Conservation (phyloP, 1,140 invertebrate species). For the Drosophila ogumai region DNA sequence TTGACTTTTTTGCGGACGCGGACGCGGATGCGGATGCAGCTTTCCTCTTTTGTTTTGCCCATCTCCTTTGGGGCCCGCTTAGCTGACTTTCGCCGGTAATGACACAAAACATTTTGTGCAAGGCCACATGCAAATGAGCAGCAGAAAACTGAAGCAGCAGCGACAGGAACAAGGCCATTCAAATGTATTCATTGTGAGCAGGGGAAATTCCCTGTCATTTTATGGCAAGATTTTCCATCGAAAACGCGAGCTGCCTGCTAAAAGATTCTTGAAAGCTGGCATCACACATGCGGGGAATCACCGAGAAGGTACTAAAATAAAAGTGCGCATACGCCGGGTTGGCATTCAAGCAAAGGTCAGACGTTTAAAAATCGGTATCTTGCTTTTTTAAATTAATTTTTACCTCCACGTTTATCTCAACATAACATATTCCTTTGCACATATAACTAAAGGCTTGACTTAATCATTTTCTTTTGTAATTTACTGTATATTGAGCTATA, state of each 20-base stretch:
- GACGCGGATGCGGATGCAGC: slow-evolving; percentile 28
- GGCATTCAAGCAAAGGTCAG: slow-evolving; percentile 33
- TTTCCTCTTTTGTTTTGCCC: slow-evolving; percentile 31
- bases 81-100: slow-evolving; percentile 64
- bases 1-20: slow-evolving; percentile 59
- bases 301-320: slow-evolving; percentile 16
- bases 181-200: slow-evolving; percentile 45
- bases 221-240: slow-evolving; percentile 74
- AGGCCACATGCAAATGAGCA: slow-evolving; percentile 74
- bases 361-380: slow-evolving; percentile 57
- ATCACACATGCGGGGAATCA: slow-evolving; percentile 22
- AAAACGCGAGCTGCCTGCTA: slow-evolving; percentile 62
- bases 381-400: slow-evolving; percentile 1
- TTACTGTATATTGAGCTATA: background rate
- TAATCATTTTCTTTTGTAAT: background rate
- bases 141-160: slow-evolving; percentile 40
- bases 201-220: slow-evolving; percentile 50
- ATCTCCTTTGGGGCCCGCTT: slow-evolving; percentile 27
- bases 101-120: slow-evolving; percentile 75
- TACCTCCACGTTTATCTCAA: slow-evolving; percentile 37
- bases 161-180: slow-evolving; percentile 37
- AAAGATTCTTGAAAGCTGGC: slow-evolving; percentile 29
- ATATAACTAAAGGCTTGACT: too few relatives aligned
- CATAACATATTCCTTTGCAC: too few relatives aligned
- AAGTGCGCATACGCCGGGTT: slow-evolving; percentile 62